Base-by-base conservation (phyloP, 1,140 invertebrate species). In the Aphidius ervi region DNA sequence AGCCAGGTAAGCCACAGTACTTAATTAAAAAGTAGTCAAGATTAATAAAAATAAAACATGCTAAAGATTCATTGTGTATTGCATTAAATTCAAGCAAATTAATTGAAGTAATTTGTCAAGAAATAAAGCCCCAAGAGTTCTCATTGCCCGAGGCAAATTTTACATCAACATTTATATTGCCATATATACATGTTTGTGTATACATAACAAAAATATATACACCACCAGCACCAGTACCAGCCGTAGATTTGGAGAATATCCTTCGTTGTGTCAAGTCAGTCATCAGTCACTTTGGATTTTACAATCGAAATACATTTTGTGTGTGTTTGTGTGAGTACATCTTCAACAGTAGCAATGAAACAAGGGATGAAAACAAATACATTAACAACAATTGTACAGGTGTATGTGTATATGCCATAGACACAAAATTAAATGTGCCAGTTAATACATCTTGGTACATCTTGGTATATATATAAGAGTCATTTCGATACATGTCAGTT, bases 51-150 rank as follows among this genome's bases (percentile, higher is more conserved):
- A 31, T 3, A 31, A 31, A 31, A 31, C 49, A 46, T 43, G 23
- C 55, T 57, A 50, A 57, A 46, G 47, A 62, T 62, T 62, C 56
- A 57, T 62, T 62, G 60, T 62, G 55, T 50, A 20, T 10, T 16
- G 55, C 41, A 41, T 31, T 31, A 31, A 10, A 54, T 54, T 5
- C 39, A n/a, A 39, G 60, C 50, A 31, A 46, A 62, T 31, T 62
- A 62, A 62, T 62, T 62, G 60, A 62, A 56, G 60, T 48, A 50
- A 62, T 62, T 62, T 62, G 60, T 62, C 60, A 62, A 56, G 55
- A 37, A 46, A 41, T 41, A 39, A 58, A 58, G 46, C 46, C 40
- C 46, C 46, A n/a, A 53, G 23, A 31, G 23, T 31, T 31, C 23
- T 31, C 43, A 37, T 20, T 39, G 46, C 39, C 47, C 10, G 10